These are phyloP conservation scores for Marmota flaviventris DNA, from an alignment of 2,113 vertebrate species.

Conservation along the genomic window DNA sequence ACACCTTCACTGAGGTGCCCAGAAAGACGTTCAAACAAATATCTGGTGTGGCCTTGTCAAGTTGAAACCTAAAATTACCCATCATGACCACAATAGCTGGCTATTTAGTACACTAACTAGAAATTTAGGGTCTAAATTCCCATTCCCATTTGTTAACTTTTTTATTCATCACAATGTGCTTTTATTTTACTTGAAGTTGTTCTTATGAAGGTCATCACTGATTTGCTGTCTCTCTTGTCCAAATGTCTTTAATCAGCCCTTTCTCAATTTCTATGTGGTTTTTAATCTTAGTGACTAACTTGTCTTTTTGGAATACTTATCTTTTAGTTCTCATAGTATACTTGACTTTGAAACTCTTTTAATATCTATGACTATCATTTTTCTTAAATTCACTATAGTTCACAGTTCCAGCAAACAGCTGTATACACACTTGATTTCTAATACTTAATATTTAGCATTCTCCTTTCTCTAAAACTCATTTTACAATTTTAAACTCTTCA, in stretches of 20 bases:
- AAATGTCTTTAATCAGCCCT: background rate
- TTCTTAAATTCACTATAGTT: conserved; percentile 42
- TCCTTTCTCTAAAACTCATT: background rate
- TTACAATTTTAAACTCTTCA: background rate
- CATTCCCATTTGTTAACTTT: background rate
- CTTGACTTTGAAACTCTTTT: background rate
- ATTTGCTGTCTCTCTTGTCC: background rate
- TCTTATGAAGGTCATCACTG: background rate
- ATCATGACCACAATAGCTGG: background rate
- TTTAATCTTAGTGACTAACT: background rate
- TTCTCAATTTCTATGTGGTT: background rate
- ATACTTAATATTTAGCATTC: background rate
- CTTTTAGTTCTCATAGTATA: background rate
- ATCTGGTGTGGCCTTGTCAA: background rate
- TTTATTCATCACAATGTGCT: background rate
- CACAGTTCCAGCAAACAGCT: background rate
- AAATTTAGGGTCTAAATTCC: background rate
- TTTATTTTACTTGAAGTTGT: background rate
- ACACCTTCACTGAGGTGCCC: background rate
- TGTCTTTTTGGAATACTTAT: background rate
- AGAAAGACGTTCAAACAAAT: background rate
- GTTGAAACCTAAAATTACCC: background rate
- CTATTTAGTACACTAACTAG: background rate
- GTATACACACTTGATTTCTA: background rate
- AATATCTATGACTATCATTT: background rate